Evolutionary conservation across 2,888 invertebrate genomes (phyloP).

Genomic region (Cyaniris semiargus): DNA sequence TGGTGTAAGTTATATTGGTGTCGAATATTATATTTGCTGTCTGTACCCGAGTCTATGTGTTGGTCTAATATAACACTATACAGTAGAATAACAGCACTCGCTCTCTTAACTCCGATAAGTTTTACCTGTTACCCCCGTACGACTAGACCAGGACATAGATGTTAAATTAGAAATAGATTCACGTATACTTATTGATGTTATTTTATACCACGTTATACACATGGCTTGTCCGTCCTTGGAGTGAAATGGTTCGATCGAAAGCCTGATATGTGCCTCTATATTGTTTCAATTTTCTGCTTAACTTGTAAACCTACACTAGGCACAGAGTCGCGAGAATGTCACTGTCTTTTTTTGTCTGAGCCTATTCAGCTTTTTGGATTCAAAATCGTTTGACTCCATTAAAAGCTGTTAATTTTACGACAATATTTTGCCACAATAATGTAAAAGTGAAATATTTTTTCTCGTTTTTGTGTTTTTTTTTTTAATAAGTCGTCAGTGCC

Average conservation of each 20-base stretch:
- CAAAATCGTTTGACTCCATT: background rate
- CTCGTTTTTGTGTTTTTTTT: background rate
- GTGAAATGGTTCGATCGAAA: conserved; percentile 55
- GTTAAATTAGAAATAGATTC: conserved; percentile 36
- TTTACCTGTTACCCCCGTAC: background rate
- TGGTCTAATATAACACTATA: conserved; percentile 1
- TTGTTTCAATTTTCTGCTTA: conserved; percentile 59
- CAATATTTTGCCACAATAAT: background rate
- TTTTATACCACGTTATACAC: conserved; percentile 44
- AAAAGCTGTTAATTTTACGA: background rate
- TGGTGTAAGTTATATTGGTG: conserved; percentile 16
- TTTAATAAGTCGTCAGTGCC: background rate
- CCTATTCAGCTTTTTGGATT: conserved; percentile 17
- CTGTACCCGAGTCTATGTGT: conserved; percentile 27
- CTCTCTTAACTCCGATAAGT: conserved; percentile 18
- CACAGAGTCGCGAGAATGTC: conserved; percentile 9
- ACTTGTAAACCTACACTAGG: conserved; percentile 8
- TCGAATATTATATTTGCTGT: conserved; percentile 15
- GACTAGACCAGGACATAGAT: conserved; percentile 35
- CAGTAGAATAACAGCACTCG: background rate
- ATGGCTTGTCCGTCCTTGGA: conserved; percentile 73
- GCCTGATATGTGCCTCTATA: conserved; percentile 73
- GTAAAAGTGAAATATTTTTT: background rate
- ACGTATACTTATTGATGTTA: conserved; percentile 38
- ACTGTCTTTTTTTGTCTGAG: background rate